Percentiles rank a stretch among this genome's conserved stretches.
Conservation (phyloP, 2,113 vertebrate genomes). For the Leucoraja erinaceus region DNA sequence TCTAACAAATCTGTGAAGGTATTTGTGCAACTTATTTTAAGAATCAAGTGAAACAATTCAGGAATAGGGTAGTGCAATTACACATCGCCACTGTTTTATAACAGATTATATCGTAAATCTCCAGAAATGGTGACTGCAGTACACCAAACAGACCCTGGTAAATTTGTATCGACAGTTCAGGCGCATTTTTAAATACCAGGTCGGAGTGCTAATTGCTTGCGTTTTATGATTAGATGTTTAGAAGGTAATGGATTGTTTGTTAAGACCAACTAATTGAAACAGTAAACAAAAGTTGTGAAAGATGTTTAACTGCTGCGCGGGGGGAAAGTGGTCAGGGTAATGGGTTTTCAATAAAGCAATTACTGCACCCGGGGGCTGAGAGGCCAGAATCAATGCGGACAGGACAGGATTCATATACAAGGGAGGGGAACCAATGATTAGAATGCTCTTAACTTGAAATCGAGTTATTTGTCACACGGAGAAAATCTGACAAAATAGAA, state of each 20-base stretch:
- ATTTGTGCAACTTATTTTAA: conserved; percentile 18
- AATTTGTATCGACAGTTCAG: not conserved
- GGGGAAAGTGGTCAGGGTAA: conserved; percentile 25
- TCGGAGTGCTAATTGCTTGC: conserved; percentile 13
- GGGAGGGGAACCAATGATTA: not conserved
- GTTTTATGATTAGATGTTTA: conserved; percentile 29
- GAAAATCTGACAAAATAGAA: conserved; percentile 27
- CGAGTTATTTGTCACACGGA: conserved; percentile 21
- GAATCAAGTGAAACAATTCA: not conserved
- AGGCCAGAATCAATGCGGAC: conserved; percentile 24
- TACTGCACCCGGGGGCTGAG: conserved; percentile 21
- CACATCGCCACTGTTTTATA: not conserved
- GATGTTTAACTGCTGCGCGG: conserved; percentile 27
- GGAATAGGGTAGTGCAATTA: not conserved
- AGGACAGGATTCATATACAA: conserved; percentile 10
- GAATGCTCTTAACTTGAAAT: conserved; percentile 34
- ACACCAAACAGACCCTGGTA: not conserved
- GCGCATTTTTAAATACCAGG: conserved; percentile 5
- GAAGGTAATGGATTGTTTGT: conserved; percentile 33
- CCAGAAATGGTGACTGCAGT: not conserved
- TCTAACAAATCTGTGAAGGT: conserved; percentile 7
- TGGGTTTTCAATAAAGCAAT: conserved; percentile 35
- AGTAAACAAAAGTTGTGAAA: conserved; percentile 36
- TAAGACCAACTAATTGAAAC: conserved; percentile 31
- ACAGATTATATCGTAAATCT: not conserved